Conservation (phyloP, 2,888 invertebrate genomes). For the Buathra laborator region DNA sequence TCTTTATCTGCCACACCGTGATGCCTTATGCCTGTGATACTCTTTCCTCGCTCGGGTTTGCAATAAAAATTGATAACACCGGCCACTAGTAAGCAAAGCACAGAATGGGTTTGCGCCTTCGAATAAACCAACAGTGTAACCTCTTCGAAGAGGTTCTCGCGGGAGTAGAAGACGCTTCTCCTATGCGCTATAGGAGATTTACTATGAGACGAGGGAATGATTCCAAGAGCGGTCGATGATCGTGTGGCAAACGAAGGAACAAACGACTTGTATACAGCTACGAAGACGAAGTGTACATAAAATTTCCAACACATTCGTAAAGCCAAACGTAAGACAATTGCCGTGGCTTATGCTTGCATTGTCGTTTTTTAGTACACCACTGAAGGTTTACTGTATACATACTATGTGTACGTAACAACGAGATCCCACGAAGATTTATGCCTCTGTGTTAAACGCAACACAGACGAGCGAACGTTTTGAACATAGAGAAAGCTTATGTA, state of each 20-base stretch:
- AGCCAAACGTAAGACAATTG: constrained; percentile 60
- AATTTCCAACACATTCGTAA: constrained; percentile 54
- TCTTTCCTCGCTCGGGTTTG: background rate
- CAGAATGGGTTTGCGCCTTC: constrained; percentile 63
- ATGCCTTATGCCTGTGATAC: background rate
- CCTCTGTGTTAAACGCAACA: constrained; percentile 58
- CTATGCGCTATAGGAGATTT: constrained; percentile 51
- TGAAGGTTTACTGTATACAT: constrained; percentile 43
- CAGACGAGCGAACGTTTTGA: constrained; percentile 43
- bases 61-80: constrained; percentile 71
- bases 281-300: constrained; percentile 67
- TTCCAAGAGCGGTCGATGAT: constrained; percentile 61
- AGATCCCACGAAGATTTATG: constrained; percentile 68
- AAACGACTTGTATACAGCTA: constrained; percentile 66
- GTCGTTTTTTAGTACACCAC: constrained; percentile 35
- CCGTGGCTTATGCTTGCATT: constrained; percentile 41
- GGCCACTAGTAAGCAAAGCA: constrained; percentile 79
- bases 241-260: constrained; percentile 65
- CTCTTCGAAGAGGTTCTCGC: background rate
- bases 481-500: constrained; percentile 62
- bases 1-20: constrained; percentile 27
- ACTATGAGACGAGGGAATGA: constrained; percentile 50
- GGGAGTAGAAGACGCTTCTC: constrained; percentile 11
- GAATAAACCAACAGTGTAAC: background rate
- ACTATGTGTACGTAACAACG: constrained; percentile 62